Conservation (phyloP, 2,888 invertebrate species). For the Melanotus villosus region DNA sequence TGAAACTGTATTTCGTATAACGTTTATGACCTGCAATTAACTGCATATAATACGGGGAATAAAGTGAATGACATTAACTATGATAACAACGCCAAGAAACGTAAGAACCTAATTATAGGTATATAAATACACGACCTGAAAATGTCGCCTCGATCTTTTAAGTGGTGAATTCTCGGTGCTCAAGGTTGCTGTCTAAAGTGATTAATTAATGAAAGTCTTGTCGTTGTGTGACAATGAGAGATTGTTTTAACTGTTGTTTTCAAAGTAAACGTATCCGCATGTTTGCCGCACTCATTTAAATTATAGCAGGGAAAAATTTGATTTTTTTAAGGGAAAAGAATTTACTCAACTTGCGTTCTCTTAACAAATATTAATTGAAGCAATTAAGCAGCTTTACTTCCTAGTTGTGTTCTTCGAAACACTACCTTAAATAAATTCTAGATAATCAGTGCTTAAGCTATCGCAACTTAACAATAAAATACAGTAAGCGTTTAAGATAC, state of each 20-base stretch:
- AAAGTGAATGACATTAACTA: not conserved
- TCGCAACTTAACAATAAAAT: too few species aligned
- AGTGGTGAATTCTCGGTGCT: not conserved
- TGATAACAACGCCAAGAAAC: not conserved
- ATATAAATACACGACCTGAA: not conserved
- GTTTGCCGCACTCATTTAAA: not conserved
- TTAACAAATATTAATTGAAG: too few species aligned
- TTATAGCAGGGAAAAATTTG: not conserved
- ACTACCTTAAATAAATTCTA: too few species aligned
- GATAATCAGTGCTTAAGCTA: too few species aligned
- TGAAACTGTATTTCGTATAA: conserved; percentile 3
- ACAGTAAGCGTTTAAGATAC: too few species aligned
- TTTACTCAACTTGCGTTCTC: too few species aligned
- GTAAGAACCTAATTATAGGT: not conserved
- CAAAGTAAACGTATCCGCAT: conserved; percentile 1
- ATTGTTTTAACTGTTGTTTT: not conserved
- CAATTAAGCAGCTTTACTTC: too few species aligned
- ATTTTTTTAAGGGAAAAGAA: not conserved
- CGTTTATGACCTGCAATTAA: conserved; percentile 18
- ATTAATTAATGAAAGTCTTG: not conserved
- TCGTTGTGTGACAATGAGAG: not conserved
- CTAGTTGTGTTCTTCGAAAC: too few species aligned
- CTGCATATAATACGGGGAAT: conserved; percentile 2
- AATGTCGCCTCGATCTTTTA: not conserved
- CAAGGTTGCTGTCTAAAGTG: not conserved